Conservation (phyloP, 2,797 vertebrate species). For the Borostomias antarcticus region DNA sequence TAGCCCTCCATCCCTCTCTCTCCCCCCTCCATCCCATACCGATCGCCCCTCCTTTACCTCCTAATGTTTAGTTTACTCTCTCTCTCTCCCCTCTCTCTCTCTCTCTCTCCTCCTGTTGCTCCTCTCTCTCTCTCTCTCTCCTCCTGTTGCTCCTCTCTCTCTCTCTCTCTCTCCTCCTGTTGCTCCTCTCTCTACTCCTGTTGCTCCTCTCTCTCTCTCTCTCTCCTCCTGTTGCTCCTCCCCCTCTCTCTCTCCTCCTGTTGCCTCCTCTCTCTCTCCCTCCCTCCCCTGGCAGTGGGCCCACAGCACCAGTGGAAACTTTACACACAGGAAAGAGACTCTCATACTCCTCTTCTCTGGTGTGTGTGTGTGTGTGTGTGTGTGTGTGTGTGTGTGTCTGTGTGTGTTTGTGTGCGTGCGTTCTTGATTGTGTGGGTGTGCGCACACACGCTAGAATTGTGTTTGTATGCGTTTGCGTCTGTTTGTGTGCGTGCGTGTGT, state of each 20-base stretch:
- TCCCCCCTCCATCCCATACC: slow-evolving; percentile 27
- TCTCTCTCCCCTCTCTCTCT: not conserved
- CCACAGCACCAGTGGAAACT: slow-evolving; percentile 62
- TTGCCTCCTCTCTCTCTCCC: not conserved
- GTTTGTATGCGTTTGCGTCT: not conserved
- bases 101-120: slow-evolving; percentile 10
- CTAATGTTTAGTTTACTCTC: slow-evolving; percentile 13
- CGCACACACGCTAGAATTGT: not conserved
- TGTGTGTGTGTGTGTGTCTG: not conserved
- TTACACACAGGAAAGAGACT: slow-evolving; percentile 60
- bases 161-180: slow-evolving; percentile 46
- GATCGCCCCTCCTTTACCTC: slow-evolving; percentile 27
- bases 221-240: slow-evolving; percentile 7
- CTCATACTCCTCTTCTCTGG: slow-evolving; percentile 32
- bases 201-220: not conserved
- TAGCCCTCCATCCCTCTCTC: not conserved
- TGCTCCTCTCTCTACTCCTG: slow-evolving; percentile 9
- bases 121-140: slow-evolving; percentile 27
- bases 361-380: slow-evolving; percentile 11
- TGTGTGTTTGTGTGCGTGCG: not conserved
- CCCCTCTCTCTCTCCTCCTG: slow-evolving; percentile 22
- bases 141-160: not conserved
- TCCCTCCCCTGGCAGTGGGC: slow-evolving; percentile 15
- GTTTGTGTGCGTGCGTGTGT: not conserved
- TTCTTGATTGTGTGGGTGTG: not conserved